Base-by-base conservation (phyloP, 2,113 vertebrate species). In the Pelobates fuscus region DNA sequence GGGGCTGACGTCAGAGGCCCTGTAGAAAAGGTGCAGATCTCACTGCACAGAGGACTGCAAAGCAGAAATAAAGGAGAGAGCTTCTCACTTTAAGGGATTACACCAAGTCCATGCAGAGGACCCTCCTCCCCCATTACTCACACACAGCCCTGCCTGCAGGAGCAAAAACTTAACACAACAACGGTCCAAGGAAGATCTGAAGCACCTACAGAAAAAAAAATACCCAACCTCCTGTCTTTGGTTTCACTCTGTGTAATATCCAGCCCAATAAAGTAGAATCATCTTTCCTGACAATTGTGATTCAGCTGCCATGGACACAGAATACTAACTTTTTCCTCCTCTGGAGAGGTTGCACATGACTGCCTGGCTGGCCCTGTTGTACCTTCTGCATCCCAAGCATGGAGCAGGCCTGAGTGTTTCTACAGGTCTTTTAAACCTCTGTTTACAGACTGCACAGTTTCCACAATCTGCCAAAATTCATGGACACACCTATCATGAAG, bases 11-110 rank as follows among this genome's bases (percentile, higher is more conserved):
- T 94, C 91, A 92, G 85, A 84, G 86, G 86, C 92, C 92, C 91
- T 86, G 89, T 96, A 94, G 94, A 98, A 97, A 98, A 98, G 95
- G 95, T 94, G 95, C 93, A 89, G 89, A 90, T 86, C 91, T 92
- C 81, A 85, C 88, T 84, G 88, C 89, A 82, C 90, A 86, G 84
- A 90, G 88, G 89, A 95, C 91, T 89, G 89, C 89, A 88, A 94
- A 89, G 79, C 87, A 84, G 80, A 77, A 81, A 81, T 79, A 86
- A 81, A 87, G 88, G 81, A 82, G 84, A 61, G 79, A 76, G 83
- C 86, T 87, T 82, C 82, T 80, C 81, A 83, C 83, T 83, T 82
- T 88, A 84, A 86, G 89, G 88, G 87, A 69, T 88, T 88, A 90
- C 90, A 89, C 89, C 89, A 87, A 87, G 89, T 90, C 81, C 88